phyloP scores from a whole-genome alignment of 53 echinoderm and acorn worm species.

The Luidia sarsii region DNA sequence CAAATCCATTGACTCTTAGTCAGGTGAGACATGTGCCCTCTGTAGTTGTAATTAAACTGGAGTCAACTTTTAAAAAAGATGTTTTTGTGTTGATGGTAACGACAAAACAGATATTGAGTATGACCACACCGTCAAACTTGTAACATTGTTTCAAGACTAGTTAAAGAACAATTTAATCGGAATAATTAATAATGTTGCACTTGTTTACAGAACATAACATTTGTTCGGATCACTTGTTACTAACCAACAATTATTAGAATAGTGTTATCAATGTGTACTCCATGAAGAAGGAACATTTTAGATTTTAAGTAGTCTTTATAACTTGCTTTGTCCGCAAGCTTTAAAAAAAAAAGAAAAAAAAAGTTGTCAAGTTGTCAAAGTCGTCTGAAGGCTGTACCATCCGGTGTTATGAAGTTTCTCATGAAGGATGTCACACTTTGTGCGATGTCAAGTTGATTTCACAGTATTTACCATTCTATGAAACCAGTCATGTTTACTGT shows the following conservation, averaged over 20 bases:
- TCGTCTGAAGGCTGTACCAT: not conserved
- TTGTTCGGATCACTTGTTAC: conserved; percentile 37
- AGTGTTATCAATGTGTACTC: conserved; percentile 41
- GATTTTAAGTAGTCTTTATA: conserved; percentile 42
- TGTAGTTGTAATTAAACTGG: conserved; percentile 50
- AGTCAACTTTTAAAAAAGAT: conserved; percentile 33
- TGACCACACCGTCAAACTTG: not conserved
- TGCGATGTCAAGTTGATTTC: conserved; percentile 19
- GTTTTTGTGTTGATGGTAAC: conserved; percentile 42
- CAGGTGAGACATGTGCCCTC: not conserved
- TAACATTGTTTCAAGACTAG: conserved; percentile 28
- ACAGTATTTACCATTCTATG: conserved; percentile 32
- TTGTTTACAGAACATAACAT: conserved; percentile 30
- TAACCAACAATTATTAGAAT: conserved; percentile 30
- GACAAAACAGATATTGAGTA: not conserved
- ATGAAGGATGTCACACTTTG: not conserved
- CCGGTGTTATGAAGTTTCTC: conserved; percentile 33
- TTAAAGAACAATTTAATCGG: conserved; percentile 22
- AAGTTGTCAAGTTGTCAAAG: not conserved
- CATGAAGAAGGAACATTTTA: conserved; percentile 14
- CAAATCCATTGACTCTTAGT: not conserved
- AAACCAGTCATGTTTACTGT: conserved; percentile 38
- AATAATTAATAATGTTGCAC: conserved; percentile 47
- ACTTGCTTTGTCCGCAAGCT: conserved; percentile 21
- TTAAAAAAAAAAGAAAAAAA: not conserved